Base-by-base conservation (phyloP, 2,797 vertebrate species). In the Pseudomugil gertrudae region DNA sequence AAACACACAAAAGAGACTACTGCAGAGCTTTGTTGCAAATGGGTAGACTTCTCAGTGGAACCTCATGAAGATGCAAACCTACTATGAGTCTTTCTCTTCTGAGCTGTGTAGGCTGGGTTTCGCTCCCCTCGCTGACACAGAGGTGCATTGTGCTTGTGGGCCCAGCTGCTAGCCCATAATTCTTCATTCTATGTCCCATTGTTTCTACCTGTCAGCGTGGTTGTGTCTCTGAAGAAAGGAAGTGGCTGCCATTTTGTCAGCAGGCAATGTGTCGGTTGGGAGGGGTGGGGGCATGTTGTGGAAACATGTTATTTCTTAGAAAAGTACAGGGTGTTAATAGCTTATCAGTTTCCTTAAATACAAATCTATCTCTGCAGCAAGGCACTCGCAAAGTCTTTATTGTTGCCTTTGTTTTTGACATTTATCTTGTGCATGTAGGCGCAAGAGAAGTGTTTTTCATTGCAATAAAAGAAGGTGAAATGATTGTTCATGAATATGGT, bases 101-200 rank as follows among this genome's bases (percentile, higher is more conserved):
- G 55, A 73, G 78, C 69, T 55, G 75, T 88, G 88, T 85, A 84
- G 89, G 84, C 85, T 76, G 84, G 78, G 80, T 84, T 77, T 84
- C 87, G 84, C 85, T 69, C 89, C 87, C 72, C 83, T 85, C 84
- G 81, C 89, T 92, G 91, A 90, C 88, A 93, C 87, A 92, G 92
- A 92, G 91, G 81, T 89, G 89, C 90, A 91, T 92, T 94, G 91
- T 93, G 89, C 90, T 92, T 84, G 78, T 83, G 90, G 90, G 90
- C 86, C 90, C 94, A 95, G 94, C 93, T 94, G 93, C 92, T 92
- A 84, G 87, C 90, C 93, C 89, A 92, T 93, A 94, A 95, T 95
- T 94, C 93, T 94, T 95, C 93, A 93, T 94, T 94, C 92, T 91
- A 80, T 89, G 85, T 91, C 89, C 91, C 89, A 95, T 95, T 95